Conservation (phyloP, 2,797 vertebrate species). For the Cyprinodon diabolis region DNA sequence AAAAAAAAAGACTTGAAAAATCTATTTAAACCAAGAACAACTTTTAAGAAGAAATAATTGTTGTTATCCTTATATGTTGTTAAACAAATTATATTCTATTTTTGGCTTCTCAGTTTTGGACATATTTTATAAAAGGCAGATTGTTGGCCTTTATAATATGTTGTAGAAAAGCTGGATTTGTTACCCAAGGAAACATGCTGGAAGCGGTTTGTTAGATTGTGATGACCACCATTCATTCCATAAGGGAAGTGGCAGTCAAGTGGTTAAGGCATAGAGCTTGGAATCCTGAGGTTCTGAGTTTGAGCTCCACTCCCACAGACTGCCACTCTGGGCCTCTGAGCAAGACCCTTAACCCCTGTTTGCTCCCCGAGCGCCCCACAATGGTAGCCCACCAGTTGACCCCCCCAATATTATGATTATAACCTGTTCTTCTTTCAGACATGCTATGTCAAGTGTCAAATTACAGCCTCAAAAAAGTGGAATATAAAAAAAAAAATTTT, state of each 20-base stretch:
- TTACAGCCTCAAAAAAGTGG: background rate
- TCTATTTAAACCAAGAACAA: slow-evolving; percentile 2
- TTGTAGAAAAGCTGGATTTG: slow-evolving; percentile 63
- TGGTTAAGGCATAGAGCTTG: too few relatives aligned
- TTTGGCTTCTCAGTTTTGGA: background rate
- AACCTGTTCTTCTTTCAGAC: slow-evolving; percentile 58
- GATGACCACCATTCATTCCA: slow-evolving; percentile 70
- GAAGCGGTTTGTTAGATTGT: slow-evolving; percentile 63
- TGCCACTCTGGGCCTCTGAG: too few relatives aligned
- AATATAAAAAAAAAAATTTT: background rate
- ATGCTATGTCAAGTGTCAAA: slow-evolving; percentile 25
- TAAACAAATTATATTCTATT: too few relatives aligned
- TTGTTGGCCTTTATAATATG: slow-evolving; percentile 64
- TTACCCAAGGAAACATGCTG: slow-evolving; percentile 70
- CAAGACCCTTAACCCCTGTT: too few relatives aligned
- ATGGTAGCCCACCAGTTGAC: too few relatives aligned
- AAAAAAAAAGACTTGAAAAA: background rate
- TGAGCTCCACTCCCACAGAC: too few relatives aligned
- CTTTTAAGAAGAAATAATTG: slow-evolving; percentile 7
- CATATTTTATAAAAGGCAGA: slow-evolving; percentile 23
- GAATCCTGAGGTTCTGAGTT: too few relatives aligned
- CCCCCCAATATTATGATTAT: background rate
- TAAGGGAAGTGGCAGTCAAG: too few relatives aligned
- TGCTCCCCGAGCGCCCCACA: too few relatives aligned
- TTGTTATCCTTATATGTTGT: background rate